Percentiles rank a stretch among this genome's conserved stretches.
Conservation (phyloP, 2,888 invertebrate species). For the Mesoligia furuncula region DNA sequence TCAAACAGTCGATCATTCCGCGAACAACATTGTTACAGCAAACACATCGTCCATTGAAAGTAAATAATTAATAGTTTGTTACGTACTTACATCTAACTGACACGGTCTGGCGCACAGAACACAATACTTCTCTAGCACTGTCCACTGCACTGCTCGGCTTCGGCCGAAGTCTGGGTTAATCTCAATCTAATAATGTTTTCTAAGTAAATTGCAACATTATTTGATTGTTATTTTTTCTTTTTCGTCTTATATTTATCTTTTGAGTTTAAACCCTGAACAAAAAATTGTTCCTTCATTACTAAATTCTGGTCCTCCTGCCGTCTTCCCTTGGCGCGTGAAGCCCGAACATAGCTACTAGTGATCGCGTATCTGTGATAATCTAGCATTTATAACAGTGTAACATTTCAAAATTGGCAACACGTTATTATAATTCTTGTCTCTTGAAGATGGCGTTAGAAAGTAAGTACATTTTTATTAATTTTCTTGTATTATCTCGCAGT, state of each 20-base stretch:
- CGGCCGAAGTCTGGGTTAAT: too few relatives aligned
- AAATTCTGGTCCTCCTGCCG: background rate
- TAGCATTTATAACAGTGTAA: background rate
- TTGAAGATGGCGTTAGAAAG: slow-evolving; percentile 8
- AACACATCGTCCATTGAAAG: background rate
- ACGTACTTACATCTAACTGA: too few relatives aligned
- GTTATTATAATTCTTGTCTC: background rate
- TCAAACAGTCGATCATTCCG: background rate
- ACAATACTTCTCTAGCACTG: background rate
- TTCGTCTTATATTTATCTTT: background rate
- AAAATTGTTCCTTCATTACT: background rate
- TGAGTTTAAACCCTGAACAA: background rate
- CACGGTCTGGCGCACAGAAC: background rate
- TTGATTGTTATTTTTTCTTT: background rate
- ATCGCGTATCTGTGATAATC: background rate
- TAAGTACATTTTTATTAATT: background rate
- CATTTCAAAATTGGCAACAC: background rate
- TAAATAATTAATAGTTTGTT: background rate
- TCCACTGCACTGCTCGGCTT: too few relatives aligned
- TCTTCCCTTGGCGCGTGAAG: background rate
- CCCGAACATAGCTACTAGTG: background rate
- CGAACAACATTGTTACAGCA: background rate
- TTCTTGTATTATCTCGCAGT: background rate
- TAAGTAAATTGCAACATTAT: too few relatives aligned
- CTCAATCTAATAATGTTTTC: too few relatives aligned